These are phyloP conservation scores for Vulpes lagopus DNA, from an alignment of 2,113 vertebrate species.

Conservation along the genomic window DNA sequence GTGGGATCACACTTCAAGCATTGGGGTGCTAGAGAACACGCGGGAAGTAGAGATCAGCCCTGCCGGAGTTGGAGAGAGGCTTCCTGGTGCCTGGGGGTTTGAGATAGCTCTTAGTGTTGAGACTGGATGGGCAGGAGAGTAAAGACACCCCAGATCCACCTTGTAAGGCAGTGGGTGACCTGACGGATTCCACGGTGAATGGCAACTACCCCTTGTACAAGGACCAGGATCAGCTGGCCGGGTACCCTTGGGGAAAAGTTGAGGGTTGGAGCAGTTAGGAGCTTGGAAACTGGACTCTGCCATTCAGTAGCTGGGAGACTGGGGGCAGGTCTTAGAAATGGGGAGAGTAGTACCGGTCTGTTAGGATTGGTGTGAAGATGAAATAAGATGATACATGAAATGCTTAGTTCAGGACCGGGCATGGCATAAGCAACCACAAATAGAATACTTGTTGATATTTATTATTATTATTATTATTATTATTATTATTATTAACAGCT, in stretches of 20 bases:
- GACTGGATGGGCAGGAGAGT: not conserved
- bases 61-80: not conserved
- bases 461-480: not conserved
- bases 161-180: not conserved
- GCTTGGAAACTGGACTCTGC: not conserved
- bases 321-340: not conserved
- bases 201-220: not conserved
- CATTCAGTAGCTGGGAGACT: not conserved
- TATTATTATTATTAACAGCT: not conserved
- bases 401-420: not conserved
- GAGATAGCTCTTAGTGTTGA: not conserved
- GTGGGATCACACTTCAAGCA: not conserved
- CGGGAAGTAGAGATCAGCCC: not conserved
- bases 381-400: fast-evolving
- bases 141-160: not conserved
- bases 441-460: not conserved
- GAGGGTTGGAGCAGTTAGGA: not conserved
- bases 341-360: too few relatives aligned
- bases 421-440: fast-evolving
- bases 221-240: not conserved
- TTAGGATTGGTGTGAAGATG: not conserved
- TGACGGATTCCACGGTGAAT: too few relatives aligned
- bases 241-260: fast-evolving
- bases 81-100: not conserved
- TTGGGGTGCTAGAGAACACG: not conserved